Evolutionary conservation across 2,888 invertebrate genomes (phyloP).

Genomic region (Cephus rjabovi): DNA sequence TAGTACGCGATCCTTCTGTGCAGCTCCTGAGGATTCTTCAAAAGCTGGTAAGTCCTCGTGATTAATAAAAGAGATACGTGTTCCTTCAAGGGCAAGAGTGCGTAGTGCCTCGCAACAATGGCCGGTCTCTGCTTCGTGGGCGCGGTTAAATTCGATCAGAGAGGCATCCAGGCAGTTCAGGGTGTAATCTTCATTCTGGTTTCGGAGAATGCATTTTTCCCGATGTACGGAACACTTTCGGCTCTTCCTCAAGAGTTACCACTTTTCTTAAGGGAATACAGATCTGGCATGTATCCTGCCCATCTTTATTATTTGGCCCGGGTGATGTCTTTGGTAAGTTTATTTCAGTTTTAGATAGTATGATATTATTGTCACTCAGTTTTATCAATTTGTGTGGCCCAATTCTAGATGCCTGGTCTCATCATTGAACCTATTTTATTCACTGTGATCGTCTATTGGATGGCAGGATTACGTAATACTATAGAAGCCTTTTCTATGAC

Average conservation of each 20-base stretch:
- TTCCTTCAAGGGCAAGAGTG: slow-evolving; percentile 68
- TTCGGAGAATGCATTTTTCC: slow-evolving; percentile 90
- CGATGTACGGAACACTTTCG: slow-evolving; percentile 90
- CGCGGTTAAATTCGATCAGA: slow-evolving; percentile 77
- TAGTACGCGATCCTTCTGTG: slow-evolving; percentile 83
- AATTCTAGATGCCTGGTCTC: slow-evolving; percentile 82
- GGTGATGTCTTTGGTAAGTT: slow-evolving; percentile 81
- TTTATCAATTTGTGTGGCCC: slow-evolving; percentile 14
- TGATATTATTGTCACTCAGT: neutral
- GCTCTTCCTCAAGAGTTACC: slow-evolving; percentile 86
- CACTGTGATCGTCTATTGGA: slow-evolving; percentile 85
- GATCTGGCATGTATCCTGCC: slow-evolving; percentile 84
- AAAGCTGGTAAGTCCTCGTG: slow-evolving; percentile 77
- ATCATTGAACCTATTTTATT: slow-evolving; percentile 87
- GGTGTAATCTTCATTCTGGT: slow-evolving; percentile 90
- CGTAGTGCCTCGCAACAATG: slow-evolving; percentile 75
- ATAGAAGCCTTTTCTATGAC: slow-evolving; percentile 79
- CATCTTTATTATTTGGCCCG: slow-evolving; percentile 85
- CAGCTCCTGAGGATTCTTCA: slow-evolving; percentile 82
- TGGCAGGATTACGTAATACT: slow-evolving; percentile 81
- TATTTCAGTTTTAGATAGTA: neutral
- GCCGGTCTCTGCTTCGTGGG: slow-evolving; percentile 89
- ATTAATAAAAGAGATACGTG: slow-evolving; percentile 16
- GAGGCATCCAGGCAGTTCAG: slow-evolving; percentile 88
- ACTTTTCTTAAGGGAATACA: slow-evolving; percentile 82